phyloP scores from a whole-genome alignment of 2,888 invertebrate species.

The Myopa tessellatipennis region DNA sequence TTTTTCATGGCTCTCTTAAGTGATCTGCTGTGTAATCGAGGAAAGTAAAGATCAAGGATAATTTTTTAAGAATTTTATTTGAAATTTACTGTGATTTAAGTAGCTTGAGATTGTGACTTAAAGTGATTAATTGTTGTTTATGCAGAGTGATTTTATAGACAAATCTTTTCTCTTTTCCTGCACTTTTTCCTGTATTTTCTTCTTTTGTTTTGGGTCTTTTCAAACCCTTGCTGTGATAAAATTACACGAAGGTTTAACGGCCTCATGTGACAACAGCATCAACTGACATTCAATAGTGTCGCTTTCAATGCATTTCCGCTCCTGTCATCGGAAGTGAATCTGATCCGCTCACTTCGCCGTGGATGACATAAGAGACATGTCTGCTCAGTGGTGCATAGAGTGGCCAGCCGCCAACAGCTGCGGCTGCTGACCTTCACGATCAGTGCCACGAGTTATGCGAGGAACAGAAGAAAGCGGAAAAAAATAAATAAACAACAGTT shows the following conservation, averaged over 20 bases:
- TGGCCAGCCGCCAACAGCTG: background rate
- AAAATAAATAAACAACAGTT: no score
- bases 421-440: background rate
- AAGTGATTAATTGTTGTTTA: slow-evolving; percentile 1
- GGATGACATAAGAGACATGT: slow-evolving; percentile 13
- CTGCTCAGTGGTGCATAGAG: background rate
- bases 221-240: background rate
- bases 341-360: slow-evolving; percentile 29
- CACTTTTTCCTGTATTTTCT: background rate
- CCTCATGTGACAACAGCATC: background rate
- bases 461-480: background rate
- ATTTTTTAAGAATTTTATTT: no score
- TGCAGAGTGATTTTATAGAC: background rate
- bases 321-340: slow-evolving; percentile 47
- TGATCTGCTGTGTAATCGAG: background rate
- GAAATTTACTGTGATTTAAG: no score
- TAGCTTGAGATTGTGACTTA: background rate
- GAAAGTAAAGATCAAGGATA: no score
- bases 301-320: slow-evolving; percentile 21
- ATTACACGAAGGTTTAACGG: background rate
- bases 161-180: background rate
- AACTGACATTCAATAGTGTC: slow-evolving; percentile 14
- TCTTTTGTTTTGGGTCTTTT: background rate
- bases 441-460: background rate
- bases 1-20: background rate